Conservation (phyloP, 2,888 invertebrate genomes). For the Drosophila maculinotata region DNA sequence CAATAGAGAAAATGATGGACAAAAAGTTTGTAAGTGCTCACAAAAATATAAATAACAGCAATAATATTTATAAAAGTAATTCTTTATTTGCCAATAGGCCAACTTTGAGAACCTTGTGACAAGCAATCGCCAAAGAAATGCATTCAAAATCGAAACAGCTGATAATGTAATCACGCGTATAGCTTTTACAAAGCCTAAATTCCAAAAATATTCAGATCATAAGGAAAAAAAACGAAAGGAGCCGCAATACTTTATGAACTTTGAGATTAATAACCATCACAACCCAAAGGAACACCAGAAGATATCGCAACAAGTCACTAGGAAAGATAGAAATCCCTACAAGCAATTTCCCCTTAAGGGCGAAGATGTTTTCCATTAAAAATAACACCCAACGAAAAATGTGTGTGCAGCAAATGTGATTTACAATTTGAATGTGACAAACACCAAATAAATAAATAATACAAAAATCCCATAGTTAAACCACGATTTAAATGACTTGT, state of each 20-base stretch:
- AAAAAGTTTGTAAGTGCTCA: constrained; percentile 12
- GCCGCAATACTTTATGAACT: constrained; percentile 35
- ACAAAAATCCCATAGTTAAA: neutral
- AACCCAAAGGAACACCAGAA: neutral
- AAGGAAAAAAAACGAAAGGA: neutral
- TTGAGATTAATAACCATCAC: constrained; percentile 32
- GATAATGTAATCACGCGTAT: constrained; percentile 16
- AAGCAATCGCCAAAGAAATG: neutral
- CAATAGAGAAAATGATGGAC: neutral
- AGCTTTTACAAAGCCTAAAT: neutral
- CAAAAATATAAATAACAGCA: neutral
- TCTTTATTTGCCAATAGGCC: neutral
- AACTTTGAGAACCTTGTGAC: constrained; percentile 6
- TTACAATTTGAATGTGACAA: neutral
- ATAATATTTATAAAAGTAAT: neutral
- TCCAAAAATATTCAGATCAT: neutral
- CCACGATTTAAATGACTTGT: neutral
- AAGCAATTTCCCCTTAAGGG: constrained; percentile 48
- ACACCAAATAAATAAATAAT: too few relatives aligned
- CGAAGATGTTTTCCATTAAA: constrained; percentile 16
- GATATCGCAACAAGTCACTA: too few relatives aligned
- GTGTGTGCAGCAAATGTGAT: neutral
- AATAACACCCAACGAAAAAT: neutral
- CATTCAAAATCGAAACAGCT: constrained; percentile 23
- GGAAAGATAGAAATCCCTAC: neutral